phyloP scores from a whole-genome alignment of 2,888 invertebrate genomes.

The Melanophora roralis region DNA sequence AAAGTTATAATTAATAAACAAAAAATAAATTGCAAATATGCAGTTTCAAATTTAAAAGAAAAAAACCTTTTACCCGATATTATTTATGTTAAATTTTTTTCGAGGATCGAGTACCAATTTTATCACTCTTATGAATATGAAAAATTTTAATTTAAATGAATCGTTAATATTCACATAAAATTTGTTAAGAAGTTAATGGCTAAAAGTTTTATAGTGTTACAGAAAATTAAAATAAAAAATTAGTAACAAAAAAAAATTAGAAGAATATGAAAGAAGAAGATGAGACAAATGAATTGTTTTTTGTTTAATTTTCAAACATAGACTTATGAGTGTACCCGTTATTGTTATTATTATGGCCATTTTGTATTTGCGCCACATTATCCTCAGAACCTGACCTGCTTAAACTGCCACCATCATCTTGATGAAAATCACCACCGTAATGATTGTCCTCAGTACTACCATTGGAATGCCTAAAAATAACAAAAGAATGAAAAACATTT shows the following conservation, averaged over 20 bases:
- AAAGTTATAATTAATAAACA: no score
- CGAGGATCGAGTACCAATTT: no score
- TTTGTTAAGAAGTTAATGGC: no score
- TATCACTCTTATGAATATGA: no score
- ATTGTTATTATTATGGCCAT: constrained; percentile 78
- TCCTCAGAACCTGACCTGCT: constrained; percentile 95
- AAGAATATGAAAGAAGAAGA: not conserved
- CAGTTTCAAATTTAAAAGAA: no score
- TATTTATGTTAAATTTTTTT: no score
- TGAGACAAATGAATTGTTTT: constrained; percentile 63
- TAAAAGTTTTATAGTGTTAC: no score
- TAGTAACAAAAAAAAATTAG: constrained; percentile 17
- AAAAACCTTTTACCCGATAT: no score
- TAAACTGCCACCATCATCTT: constrained; percentile 82
- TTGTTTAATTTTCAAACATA: constrained; percentile 69
- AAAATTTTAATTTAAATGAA: no score
- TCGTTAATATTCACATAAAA: no score
- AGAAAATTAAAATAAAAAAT: constrained; percentile 3
- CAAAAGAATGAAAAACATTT: not conserved
- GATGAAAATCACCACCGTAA: constrained; percentile 80
- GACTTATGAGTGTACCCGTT: constrained; percentile 78
- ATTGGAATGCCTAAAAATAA: constrained; percentile 81
- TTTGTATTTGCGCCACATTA: constrained; percentile 83
- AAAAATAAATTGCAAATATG: no score
- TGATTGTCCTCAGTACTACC: constrained; percentile 84